A percentile compares a stretch with the other conserved stretches of the same genome.
Evolutionary conservation across 1,140 invertebrate genomes (phyloP).

Genomic region (Drosophila suzukii): DNA sequence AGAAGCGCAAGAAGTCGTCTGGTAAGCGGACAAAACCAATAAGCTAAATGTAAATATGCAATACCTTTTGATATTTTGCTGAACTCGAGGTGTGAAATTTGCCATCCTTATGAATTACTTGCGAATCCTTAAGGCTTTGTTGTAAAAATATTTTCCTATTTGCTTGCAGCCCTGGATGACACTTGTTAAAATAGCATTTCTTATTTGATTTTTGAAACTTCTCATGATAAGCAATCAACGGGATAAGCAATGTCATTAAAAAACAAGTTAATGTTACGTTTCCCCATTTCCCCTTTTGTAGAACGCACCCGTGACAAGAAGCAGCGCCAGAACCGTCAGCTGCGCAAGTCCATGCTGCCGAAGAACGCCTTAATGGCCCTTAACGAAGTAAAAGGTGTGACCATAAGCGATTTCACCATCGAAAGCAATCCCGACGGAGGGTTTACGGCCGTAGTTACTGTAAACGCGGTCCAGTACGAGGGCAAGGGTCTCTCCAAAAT

Average conservation of each 20-base stretch:
- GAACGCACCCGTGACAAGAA: slow-evolving; percentile 86
- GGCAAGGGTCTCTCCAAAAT: slow-evolving; percentile 85
- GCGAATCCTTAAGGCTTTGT: too few species aligned
- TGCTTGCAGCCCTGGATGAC: too few species aligned
- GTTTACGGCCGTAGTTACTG: slow-evolving; percentile 77
- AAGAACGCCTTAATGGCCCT: slow-evolving; percentile 95
- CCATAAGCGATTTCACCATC: slow-evolving; percentile 80
- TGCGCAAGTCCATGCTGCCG: slow-evolving; percentile 89
- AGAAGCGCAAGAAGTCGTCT: slow-evolving; percentile 81
- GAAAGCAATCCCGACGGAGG: slow-evolving; percentile 69
- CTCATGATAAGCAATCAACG: too few species aligned
- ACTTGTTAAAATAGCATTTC: too few species aligned
- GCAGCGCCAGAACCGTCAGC: slow-evolving; percentile 88
- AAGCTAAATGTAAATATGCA: neutral
- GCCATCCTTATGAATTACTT: too few species aligned
- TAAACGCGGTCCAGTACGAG: slow-evolving; percentile 77
- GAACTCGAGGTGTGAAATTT: too few species aligned
- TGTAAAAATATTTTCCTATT: neutral
- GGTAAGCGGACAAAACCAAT: slow-evolving; percentile 40
- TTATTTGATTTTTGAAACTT: too few species aligned
- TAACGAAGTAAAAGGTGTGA: slow-evolving; percentile 90
- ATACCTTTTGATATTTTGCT: too few species aligned
- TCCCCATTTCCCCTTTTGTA: slow-evolving; percentile 7
- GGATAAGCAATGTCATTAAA: neutral
- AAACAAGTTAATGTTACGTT: neutral